These are phyloP conservation scores for Eupleurogrammus muticus DNA, from an alignment of 2,797 vertebrate genomes.

Conservation along the genomic window DNA sequence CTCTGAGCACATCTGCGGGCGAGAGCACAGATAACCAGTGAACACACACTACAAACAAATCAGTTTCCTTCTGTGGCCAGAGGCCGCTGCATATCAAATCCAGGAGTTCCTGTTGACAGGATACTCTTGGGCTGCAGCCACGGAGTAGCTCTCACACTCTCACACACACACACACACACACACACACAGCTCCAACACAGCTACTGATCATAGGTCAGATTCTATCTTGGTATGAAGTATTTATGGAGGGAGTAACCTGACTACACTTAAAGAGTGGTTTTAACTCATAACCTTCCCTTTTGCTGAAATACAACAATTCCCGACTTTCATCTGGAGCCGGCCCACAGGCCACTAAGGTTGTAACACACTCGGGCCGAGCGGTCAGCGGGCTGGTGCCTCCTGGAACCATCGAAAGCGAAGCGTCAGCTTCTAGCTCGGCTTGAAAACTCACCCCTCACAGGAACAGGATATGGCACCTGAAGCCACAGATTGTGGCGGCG, in stretches of 20 bases:
- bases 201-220: conserved; percentile 43
- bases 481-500: conserved; percentile 77
- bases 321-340: background rate
- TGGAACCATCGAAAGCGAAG: conserved; percentile 45
- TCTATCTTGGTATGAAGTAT: conserved; percentile 26
- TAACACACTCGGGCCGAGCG: conserved; percentile 5
- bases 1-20: conserved; percentile 38
- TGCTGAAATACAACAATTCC: background rate
- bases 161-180: conserved; percentile 34
- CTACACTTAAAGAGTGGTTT: background rate
- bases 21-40: conserved; percentile 44
- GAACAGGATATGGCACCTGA: conserved; percentile 83
- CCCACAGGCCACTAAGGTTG: conserved; percentile 3
- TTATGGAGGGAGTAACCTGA: conserved; percentile 9
- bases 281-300: background rate
- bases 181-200: conserved; percentile 11
- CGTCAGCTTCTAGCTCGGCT: conserved; percentile 54
- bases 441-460: conserved; percentile 59
- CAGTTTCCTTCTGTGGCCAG: conserved; percentile 69
- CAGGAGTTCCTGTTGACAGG: conserved; percentile 86
- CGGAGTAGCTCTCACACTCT: conserved; percentile 59
- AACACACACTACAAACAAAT: conserved; percentile 65
- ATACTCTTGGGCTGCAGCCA: conserved; percentile 68
- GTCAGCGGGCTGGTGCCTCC: background rate
- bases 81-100: conserved; percentile 73